Evolutionary conservation across 2,888 invertebrate genomes (phyloP).

Genomic region (Dicycla oo): DNA sequence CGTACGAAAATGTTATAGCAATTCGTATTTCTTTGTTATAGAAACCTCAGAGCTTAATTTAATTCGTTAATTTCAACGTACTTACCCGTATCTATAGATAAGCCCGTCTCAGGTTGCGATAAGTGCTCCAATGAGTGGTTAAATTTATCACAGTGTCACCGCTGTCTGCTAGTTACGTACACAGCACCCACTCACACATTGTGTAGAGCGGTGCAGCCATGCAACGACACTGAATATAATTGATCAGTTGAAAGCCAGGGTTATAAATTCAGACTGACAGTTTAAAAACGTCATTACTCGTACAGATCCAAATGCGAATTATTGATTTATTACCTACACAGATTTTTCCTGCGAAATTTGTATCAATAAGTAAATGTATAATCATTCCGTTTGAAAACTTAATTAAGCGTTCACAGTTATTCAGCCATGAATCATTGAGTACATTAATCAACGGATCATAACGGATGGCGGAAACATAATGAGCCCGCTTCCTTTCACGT

Average conservation of each 20-base stretch:
- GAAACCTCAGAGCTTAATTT: constrained; percentile 21
- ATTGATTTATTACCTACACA: neutral
- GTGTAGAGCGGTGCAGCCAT: constrained; percentile 47
- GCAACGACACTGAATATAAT: constrained; percentile 40
- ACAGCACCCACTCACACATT: constrained; percentile 43
- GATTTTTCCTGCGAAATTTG: neutral
- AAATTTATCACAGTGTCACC: constrained; percentile 68
- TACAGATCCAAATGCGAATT: neutral
- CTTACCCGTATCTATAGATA: constrained; percentile 50
- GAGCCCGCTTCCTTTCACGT: constrained; percentile 45
- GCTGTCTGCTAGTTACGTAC: constrained; percentile 47
- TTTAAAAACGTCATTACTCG: neutral
- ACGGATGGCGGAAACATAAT: constrained; percentile 55
- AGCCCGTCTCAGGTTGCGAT: constrained; percentile 54
- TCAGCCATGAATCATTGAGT: constrained; percentile 47
- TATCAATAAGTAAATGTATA: constrained; percentile 20
- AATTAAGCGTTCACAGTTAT: constrained; percentile 46
- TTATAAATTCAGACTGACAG: neutral
- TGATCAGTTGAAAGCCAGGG: constrained; percentile 14
- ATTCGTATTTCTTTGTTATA: constrained; percentile 11
- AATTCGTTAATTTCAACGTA: constrained; percentile 54
- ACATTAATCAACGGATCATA: constrained; percentile 52
- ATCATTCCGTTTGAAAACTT: constrained; percentile 33
- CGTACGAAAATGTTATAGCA: neutral
- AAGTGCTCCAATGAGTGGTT: constrained; percentile 66